These are phyloP conservation scores for Cheiracanthium punctorium DNA, from an alignment of 2,888 invertebrate genomes.

Conservation along the genomic window DNA sequence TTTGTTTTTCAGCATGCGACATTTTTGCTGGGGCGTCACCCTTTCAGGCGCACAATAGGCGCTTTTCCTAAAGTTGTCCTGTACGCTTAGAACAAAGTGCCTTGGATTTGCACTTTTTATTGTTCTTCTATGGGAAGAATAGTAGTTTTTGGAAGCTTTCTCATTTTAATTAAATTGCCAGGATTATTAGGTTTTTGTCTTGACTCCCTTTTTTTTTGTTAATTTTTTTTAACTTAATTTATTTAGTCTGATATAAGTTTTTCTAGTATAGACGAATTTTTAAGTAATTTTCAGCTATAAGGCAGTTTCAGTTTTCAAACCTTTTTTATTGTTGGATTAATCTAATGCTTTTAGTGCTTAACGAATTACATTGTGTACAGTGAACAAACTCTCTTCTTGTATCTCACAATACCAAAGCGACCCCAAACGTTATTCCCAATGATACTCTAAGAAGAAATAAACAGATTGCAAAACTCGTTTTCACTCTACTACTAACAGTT, in stretches of 20 bases:
- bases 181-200: background rate
- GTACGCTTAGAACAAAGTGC: slow-evolving; percentile 59
- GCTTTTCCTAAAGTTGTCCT: slow-evolving; percentile 18
- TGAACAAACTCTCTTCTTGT: too few relatives aligned
- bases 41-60: slow-evolving; percentile 1
- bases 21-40: slow-evolving; percentile 7
- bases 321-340: too few relatives aligned
- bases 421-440: too few relatives aligned
- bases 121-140: background rate
- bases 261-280: too few relatives aligned
- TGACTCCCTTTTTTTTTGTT: background rate
- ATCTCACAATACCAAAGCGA: too few relatives aligned
- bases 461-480: too few relatives aligned
- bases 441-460: too few relatives aligned
- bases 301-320: too few relatives aligned
- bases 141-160: slow-evolving; percentile 8
- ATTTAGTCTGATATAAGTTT: background rate
- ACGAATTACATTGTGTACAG: too few relatives aligned
- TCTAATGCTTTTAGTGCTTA: too few relatives aligned
- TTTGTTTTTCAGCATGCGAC: background rate
- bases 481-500: too few relatives aligned
- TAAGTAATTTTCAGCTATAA: too few relatives aligned
- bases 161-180: slow-evolving; percentile 58
- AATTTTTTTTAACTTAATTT: background rate
- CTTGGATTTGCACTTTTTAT: slow-evolving; percentile 23